phyloP scores from a whole-genome alignment of 1,140 invertebrate species.

The Radopholus similis region DNA sequence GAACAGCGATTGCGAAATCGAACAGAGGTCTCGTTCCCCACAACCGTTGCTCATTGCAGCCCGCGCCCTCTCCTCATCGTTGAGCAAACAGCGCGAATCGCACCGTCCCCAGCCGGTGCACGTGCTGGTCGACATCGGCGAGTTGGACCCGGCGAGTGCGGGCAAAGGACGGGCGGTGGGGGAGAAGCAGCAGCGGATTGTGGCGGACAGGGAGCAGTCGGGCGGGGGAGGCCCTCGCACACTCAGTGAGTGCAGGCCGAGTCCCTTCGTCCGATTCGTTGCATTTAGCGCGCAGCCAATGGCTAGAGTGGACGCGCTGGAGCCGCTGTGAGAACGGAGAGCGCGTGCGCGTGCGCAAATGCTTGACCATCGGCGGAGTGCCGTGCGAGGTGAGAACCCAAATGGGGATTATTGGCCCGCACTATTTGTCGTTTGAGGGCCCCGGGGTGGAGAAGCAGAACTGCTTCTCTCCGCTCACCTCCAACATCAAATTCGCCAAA shows the following conservation, averaged over 20 bases:
- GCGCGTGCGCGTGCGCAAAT: conserved; percentile 35
- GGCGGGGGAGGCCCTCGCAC: not conserved
- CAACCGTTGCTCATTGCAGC: too few species aligned
- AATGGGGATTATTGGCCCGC: not conserved
- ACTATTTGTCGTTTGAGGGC: conserved; percentile 29
- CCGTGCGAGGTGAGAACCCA: conserved; percentile 30
- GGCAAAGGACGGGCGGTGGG: not conserved
- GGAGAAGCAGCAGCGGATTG: not conserved
- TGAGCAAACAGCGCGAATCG: conserved; percentile 12
- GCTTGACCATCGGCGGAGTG: conserved; percentile 33
- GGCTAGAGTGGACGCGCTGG: conserved; percentile 41
- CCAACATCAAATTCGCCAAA: conserved; percentile 43
- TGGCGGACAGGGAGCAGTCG: not conserved
- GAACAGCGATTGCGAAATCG: too few species aligned
- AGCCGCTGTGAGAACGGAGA: conserved; percentile 32
- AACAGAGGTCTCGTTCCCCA: too few species aligned
- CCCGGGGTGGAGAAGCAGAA: conserved; percentile 30
- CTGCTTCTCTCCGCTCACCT: conserved; percentile 33
- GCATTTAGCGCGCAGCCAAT: conserved; percentile 32
- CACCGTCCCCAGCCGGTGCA: conserved; percentile 24
- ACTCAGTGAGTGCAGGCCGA: conserved; percentile 2
- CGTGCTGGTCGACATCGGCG: conserved; percentile 31
- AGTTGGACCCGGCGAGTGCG: not conserved
- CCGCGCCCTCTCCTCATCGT: conserved; percentile 23
- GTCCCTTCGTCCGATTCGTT: not conserved